These are phyloP conservation scores for Drosophila macrospina DNA, from an alignment of 2,888 invertebrate species.

Conservation along the genomic window DNA sequence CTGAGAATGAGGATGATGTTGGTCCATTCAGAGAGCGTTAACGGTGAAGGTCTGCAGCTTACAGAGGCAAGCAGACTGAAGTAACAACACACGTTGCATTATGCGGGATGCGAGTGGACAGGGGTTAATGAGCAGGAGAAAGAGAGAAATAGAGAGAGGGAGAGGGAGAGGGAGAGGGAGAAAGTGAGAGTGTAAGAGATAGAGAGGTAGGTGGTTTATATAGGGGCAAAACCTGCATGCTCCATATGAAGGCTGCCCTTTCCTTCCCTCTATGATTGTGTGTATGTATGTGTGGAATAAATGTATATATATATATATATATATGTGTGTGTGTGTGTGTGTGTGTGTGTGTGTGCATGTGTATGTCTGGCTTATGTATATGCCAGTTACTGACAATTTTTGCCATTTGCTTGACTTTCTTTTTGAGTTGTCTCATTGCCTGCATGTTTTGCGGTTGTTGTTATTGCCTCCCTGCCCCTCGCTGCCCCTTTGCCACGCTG, in stretches of 20 bases:
- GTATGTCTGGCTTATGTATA: neutral
- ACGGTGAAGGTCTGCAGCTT: constrained; percentile 28
- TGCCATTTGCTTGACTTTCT: constrained; percentile 60
- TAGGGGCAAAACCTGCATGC: constrained; percentile 54
- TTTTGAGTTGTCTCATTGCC: constrained; percentile 49
- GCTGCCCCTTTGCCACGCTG: no score
- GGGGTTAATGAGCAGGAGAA: constrained; percentile 30
- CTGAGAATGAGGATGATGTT: constrained; percentile 36
- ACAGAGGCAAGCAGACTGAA: constrained; percentile 11
- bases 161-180: neutral
- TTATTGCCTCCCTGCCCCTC: constrained; percentile 31
- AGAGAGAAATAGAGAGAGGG: neutral
- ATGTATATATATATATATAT: neutral
- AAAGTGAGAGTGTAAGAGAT: neutral
- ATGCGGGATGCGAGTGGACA: constrained; percentile 44
- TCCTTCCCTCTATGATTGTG: neutral
- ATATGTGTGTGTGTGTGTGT: constrained; percentile 8
- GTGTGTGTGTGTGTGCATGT: constrained; percentile 5
- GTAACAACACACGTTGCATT: constrained; percentile 15
- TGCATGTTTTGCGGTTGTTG: constrained; percentile 49
- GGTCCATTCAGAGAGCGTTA: constrained; percentile 40
- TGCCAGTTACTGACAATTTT: constrained; percentile 44
- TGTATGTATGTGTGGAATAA: neutral
- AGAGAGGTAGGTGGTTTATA: constrained; percentile 11
- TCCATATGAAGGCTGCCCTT: constrained; percentile 25